These are phyloP conservation scores for Labeo rohita DNA, from an alignment of 2,113 vertebrate species.

Conservation along the genomic window DNA sequence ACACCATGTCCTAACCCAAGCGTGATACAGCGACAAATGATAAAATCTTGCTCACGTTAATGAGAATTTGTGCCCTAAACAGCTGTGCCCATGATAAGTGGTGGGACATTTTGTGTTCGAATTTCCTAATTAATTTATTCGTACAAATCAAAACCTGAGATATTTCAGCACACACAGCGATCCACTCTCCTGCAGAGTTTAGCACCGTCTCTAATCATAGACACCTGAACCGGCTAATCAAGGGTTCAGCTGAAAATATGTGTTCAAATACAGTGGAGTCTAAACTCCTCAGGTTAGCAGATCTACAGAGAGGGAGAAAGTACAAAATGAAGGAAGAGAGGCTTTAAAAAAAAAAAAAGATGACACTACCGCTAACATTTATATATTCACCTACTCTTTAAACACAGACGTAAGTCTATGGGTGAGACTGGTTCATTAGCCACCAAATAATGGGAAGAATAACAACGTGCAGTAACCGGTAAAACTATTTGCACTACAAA, in stretches of 20 bases:
- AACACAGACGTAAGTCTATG: too few relatives aligned
- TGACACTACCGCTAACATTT: too few relatives aligned
- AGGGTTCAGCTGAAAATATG: neutral
- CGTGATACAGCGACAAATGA: neutral
- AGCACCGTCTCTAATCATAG: neutral
- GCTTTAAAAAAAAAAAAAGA: too few relatives aligned
- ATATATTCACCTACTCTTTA: too few relatives aligned
- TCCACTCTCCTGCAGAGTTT: neutral
- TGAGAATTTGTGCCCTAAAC: slow-evolving; percentile 6
- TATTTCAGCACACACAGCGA: neutral
- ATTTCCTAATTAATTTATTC: slow-evolving; percentile 5
- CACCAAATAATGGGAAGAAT: too few relatives aligned
- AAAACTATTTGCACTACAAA: too few relatives aligned
- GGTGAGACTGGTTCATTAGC: too few relatives aligned
- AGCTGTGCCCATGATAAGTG: neutral
- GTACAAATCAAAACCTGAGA: neutral
- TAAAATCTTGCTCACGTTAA: neutral
- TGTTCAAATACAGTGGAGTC: neutral
- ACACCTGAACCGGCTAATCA: slow-evolving; percentile 5
- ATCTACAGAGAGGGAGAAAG: neutral
- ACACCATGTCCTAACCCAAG: neutral
- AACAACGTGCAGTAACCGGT: too few relatives aligned
- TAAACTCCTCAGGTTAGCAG: neutral
- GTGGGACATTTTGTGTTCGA: neutral
- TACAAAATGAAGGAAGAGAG: neutral